Base-by-base conservation (phyloP, 2,888 invertebrate genomes). In the Leptinotarsa tumamoca region DNA sequence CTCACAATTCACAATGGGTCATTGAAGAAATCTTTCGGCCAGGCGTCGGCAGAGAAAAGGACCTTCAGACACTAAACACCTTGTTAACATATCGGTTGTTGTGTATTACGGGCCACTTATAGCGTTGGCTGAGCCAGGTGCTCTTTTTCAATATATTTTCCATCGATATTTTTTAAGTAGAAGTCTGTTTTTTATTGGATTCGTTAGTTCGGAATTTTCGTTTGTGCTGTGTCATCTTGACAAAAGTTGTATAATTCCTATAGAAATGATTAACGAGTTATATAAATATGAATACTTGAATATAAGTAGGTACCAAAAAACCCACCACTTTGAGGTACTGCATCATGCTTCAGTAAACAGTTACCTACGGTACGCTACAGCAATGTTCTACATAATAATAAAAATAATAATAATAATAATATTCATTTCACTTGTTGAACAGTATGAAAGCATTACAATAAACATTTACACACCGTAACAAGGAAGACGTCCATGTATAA, bases 1-100 rank as follows among this genome's bases (percentile, higher is more conserved):
- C 75, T 75, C 73, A 75, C 74, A 72, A 68, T 63, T 51, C 63
- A 71, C 68, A 75, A 74, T 58, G 70, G 58, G 15, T 61, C 70
- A 70, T 70, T 70, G 23, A 70, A 70, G 70, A 56, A 43, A 58
- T n/a, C 49, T 52, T 43, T 56, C 43, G 56, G 69, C 69, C 43
- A 49, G 21, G 58, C 50, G 70, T 70, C 61, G 70, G 70, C 43
- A 50, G 43, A 56, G 70, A 58, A 70, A 58, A 61, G 50, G 70
- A 17, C 70, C 70, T 49, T 70, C 27, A 61, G 70, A 70, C 70
- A 70, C 61, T 70, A 70, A 70, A 70, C 70, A 70, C 70, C 70
- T 61, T 70, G 70, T 70, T 70, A 70, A 70, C 70, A 70, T 70
- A 70, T 70, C 70, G 70, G 70, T 70, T 70, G 70, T 70, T 58